phyloP scores from a whole-genome alignment of 2,888 invertebrate genomes.

The Orchestes rusci region DNA sequence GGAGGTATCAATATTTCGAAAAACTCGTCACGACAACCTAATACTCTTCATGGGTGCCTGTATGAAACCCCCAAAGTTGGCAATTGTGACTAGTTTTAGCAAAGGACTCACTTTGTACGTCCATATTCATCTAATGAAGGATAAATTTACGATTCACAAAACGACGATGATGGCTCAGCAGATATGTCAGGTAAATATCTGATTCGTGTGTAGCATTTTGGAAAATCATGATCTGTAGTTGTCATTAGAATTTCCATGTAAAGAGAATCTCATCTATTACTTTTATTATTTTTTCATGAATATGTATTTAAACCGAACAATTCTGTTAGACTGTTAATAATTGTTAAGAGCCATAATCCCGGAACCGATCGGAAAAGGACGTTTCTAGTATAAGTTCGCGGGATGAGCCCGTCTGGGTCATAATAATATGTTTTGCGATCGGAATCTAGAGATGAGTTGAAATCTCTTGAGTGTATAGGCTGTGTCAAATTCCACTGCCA shows the following conservation, averaged over 20 bases:
- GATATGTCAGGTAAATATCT: constrained; percentile 77
- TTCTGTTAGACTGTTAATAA: too few species aligned
- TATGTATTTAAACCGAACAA: too few species aligned
- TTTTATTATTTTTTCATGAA: not conserved
- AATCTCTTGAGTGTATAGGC: too few species aligned
- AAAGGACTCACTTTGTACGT: constrained; percentile 93
- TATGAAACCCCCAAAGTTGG: constrained; percentile 94
- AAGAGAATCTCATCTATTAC: not conserved
- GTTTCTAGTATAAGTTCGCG: too few species aligned
- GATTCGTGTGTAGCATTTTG: too few species aligned
- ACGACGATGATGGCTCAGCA: constrained; percentile 92
- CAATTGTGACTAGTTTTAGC: constrained; percentile 95
- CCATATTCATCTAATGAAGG: constrained; percentile 84
- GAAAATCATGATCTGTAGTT: not conserved
- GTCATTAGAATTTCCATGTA: not conserved
- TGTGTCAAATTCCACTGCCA: too few species aligned
- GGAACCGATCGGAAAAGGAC: too few species aligned
- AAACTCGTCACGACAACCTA: constrained; percentile 96
- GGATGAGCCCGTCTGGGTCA: too few species aligned
- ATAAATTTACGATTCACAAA: constrained; percentile 91
- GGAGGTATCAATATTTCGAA: constrained; percentile 92
- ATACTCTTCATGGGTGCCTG: constrained; percentile 99
- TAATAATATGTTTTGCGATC: too few species aligned
- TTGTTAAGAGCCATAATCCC: too few species aligned
- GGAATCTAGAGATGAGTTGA: too few species aligned